Base-by-base conservation (phyloP, 2,888 invertebrate species). In the Diarsia mendica region DNA sequence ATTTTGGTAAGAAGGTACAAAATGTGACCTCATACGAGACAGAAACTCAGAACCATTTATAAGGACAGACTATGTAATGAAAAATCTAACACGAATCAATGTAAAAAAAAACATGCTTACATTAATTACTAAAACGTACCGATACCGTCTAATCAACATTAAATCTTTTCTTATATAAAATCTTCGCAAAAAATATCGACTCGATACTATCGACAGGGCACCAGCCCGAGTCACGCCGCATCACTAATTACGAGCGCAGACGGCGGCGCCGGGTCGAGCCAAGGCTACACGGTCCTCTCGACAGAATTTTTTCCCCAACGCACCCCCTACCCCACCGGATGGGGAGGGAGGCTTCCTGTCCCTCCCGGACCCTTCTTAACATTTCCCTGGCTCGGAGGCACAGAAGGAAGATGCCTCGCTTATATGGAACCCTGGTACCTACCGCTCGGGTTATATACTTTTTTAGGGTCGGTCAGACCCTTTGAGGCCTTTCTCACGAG, bases 221-320 rank as follows among this genome's bases (percentile, higher is more conserved):
- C 89, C 92, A 91, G 85, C 92, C 91, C 93, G 86, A 87, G 73
- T 77, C 79, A 82, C 89, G 89, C 93, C 93, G 93, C 96, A 94
- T 95, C 96, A 95, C 96, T 96, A 96, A 95, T 96, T 95, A 95
- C 95, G 92, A 90, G 90, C 92, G 92, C 95, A 95, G 96, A 95
- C 95, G 92, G 89, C 91, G 90, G 94, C 93, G 94, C 91, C 93
- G 94, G 95, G 93, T 95, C 93, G 93, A 93, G 95, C 95, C 92
- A 94, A 96, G 94, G 94, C 95, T 95, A 95, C 87, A 87, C 94
- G 92, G 95, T 95, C 93, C 94, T 93, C 94, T 93, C 93, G 90
- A 89, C 92, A 94, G 95, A 94, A 96, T 95, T 95, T 96, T 94
- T 94, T 95, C 93, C 94, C 94, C 90, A 89, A 91, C 87, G 85